A percentile compares a stretch with the other conserved stretches of the same genome.
phyloP scores from a whole-genome alignment of 2,888 invertebrate species.

The Napeogenes sylphis region DNA sequence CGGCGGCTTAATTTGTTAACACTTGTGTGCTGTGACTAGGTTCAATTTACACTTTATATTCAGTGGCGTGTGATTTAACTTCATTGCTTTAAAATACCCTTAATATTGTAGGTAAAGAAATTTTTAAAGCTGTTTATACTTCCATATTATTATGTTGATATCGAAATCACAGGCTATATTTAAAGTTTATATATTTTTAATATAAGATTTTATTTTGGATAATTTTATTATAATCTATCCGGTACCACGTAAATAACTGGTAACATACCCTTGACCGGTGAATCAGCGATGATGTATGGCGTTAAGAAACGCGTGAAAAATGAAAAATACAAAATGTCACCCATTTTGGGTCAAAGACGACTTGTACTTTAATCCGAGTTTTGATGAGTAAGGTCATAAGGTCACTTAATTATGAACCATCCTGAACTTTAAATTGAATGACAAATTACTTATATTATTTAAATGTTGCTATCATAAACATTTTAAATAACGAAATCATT shows the following conservation, averaged over 20 bases:
- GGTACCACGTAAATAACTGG: neutral
- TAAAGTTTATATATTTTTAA: no score
- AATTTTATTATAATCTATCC: no score
- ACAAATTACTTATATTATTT: no score
- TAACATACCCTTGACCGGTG: conserved; percentile 24
- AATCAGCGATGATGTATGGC: conserved; percentile 28
- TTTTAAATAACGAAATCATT: no score
- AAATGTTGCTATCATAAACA: no score
- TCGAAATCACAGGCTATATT: no score
- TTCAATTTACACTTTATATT: conserved; percentile 11
- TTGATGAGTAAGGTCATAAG: conserved; percentile 7
- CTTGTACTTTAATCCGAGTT: conserved; percentile 21
- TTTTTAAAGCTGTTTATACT: no score
- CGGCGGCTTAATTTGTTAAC: conserved; percentile 32
- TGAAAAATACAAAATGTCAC: conserved; percentile 29
- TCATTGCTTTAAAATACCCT: neutral
- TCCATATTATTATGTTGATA: no score
- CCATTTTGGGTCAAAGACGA: conserved; percentile 33
- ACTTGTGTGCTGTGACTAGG: conserved; percentile 23
- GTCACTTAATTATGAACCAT: conserved; percentile 5
- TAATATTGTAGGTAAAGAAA: neutral
- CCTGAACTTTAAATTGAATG: neutral
- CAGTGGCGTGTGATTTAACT: conserved; percentile 1
- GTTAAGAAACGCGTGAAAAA: conserved; percentile 13
- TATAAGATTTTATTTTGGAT: no score